A percentile compares a stretch with the other conserved stretches of the same genome.
phyloP scores from a whole-genome alignment of 2,888 invertebrate genomes.

The Eupsilia transversa region DNA sequence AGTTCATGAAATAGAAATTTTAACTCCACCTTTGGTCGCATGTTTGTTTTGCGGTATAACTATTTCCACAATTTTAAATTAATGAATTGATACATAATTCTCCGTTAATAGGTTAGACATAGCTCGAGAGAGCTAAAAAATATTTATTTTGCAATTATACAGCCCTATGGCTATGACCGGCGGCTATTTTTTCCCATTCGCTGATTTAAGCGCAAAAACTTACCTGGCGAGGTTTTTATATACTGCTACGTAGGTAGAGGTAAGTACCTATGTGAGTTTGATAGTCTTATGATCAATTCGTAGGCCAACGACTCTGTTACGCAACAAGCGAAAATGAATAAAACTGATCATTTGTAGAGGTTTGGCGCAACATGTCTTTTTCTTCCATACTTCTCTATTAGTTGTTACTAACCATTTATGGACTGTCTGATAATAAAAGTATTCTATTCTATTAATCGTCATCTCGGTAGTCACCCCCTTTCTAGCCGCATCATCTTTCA shows the following conservation, averaged over 20 bases:
- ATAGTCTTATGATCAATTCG: not conserved
- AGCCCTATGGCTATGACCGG: not conserved
- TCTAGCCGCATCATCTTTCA: too few relatives aligned
- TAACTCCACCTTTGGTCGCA: not conserved
- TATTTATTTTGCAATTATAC: not conserved
- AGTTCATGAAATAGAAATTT: not conserved
- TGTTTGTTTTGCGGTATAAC: too few relatives aligned
- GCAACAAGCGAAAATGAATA: constrained; percentile 21
- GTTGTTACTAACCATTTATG: too few relatives aligned
- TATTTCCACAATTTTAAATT: not conserved
- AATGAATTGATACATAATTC: not conserved
- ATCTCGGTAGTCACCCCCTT: not conserved
- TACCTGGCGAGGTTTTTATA: constrained; percentile 33
- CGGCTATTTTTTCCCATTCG: not conserved
- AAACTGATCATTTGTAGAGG: not conserved
- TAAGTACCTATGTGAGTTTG: constrained; percentile 3
- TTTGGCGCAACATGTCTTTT: not conserved
- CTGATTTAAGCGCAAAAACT: constrained; percentile 28
- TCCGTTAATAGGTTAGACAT: too few relatives aligned
- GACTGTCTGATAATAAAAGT: too few relatives aligned
- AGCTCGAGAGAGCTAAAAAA: not conserved
- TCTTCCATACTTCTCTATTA: not conserved
- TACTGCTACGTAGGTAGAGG: not conserved
- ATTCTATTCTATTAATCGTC: not conserved
- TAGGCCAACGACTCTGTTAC: constrained; percentile 28